These are phyloP conservation scores for Psix sp. DNA, from an alignment of 1,140 invertebrate species.

Conservation along the genomic window DNA sequence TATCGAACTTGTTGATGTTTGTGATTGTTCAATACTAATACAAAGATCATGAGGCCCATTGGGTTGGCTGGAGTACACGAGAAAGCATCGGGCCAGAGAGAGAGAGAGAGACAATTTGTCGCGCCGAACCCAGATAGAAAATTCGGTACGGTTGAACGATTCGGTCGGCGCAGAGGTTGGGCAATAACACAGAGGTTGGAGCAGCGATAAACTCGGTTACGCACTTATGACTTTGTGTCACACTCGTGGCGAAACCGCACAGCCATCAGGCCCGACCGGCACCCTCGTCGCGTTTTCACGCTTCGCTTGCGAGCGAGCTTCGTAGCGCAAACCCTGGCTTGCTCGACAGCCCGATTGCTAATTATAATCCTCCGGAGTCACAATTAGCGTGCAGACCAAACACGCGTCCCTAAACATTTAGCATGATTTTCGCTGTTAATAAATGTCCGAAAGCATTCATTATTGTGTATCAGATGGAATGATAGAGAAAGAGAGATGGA, in stretches of 20 bases:
- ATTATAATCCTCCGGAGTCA: conserved; percentile 15
- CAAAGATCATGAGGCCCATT: no score
- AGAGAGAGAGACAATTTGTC: no score
- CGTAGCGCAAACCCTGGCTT: not conserved
- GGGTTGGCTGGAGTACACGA: no score
- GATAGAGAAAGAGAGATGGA: no score
- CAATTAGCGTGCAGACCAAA: conserved; percentile 21
- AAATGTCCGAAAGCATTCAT: no score
- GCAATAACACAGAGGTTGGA: conserved; percentile 1
- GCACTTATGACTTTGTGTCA: conserved; percentile 41
- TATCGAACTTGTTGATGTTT: no score
- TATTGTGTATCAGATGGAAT: no score
- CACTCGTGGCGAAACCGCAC: conserved; percentile 30
- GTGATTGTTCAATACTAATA: no score
- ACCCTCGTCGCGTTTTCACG: conserved; percentile 43
- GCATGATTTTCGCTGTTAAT: no score
- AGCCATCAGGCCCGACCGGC: no score
- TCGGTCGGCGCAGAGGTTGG: not conserved
- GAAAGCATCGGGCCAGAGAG: no score
- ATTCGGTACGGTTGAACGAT: conserved; percentile 37
- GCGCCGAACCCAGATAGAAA: conserved; percentile 14
- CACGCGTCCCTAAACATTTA: no score
- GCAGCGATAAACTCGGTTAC: conserved; percentile 24
- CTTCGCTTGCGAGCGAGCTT: conserved; percentile 13
- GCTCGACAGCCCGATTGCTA: not conserved